Base-by-base conservation (phyloP, 1,140 invertebrate genomes). In the Caenorhabditis elegans region DNA sequence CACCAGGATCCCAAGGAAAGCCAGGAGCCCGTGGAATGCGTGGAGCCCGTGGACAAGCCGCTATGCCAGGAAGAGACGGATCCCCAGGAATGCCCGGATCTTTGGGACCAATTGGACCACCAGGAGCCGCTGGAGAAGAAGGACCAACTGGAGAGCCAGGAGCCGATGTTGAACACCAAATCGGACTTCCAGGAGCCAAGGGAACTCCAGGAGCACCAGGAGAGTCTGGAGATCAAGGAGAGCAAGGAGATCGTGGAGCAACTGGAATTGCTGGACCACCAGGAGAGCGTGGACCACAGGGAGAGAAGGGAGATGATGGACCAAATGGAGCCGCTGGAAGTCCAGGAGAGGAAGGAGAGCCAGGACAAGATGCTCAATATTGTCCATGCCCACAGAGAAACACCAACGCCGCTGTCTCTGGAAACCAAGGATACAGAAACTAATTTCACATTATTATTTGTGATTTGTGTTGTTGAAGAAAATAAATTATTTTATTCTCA, bases 311-410 rank as follows among this genome's bases (percentile, higher is more conserved):
- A 76, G 80, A 81, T 26, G 75, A 81, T 81, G 80, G 80, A 81
- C 53, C 78, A 26, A 36, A 43, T 60, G 78, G 78, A 65, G 28
- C 51, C 10, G 51, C 78, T 43, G 78, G 78, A 70, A 19, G n/a
- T 11, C 26, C 78, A 24, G 78, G 78, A 65, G 78, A 79, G 55
- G 78, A 79, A 13, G 79, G 75, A 77, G 43, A 77, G 26, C 76
- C 84, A 55, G 85, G 85, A 85, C 80, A 84, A 49, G 83, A 84
- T 51, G 83, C 83, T 31, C 43, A 84, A 31, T 84, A 84, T 75
- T 84, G 83, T 39, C 82, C 83, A 47, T 84, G 83, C 76, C 83
- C 83, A 11, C 43, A 79, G 55, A 60, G 78, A 46, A 79, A 79
- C 24, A 43, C 34, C 22, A 55, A 55, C 53, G 39, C 36, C 53